Evolutionary conservation across 1,140 invertebrate genomes (phyloP).

Genomic region (Heliconius nattereri): DNA sequence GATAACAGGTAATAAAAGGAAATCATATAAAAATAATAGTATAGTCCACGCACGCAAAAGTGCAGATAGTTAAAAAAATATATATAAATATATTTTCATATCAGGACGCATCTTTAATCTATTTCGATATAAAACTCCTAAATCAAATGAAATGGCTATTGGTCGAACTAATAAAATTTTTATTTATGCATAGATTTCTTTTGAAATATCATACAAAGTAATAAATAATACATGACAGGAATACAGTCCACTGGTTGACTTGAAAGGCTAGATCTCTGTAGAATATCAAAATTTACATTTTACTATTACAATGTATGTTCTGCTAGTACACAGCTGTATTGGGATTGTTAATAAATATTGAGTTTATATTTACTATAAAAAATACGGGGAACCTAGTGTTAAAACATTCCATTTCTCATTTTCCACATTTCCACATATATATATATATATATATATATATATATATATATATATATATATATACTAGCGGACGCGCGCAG

Average conservation of each 20-base stretch:
- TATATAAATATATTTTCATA: too few species aligned
- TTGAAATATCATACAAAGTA: not conserved
- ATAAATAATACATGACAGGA: not conserved
- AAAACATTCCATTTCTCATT: too few species aligned
- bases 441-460: too few species aligned
- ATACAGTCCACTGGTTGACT: not conserved
- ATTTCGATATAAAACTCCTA: not conserved
- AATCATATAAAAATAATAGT: too few species aligned
- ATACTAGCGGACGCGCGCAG: too few species aligned
- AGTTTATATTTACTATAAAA: too few species aligned
- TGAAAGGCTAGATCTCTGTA: not conserved
- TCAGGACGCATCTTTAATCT: not conserved
- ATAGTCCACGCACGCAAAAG: too few species aligned
- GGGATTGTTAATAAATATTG: too few species aligned
- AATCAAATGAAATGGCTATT: not conserved
- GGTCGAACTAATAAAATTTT: not conserved
- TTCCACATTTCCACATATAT: too few species aligned
- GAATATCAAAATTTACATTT: not conserved
- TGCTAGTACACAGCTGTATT: not conserved
- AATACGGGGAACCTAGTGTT: too few species aligned
- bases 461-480: too few species aligned
- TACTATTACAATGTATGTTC: not conserved
- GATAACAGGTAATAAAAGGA: too few species aligned
- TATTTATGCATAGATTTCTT: constrained; percentile 6
- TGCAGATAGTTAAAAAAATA: not conserved